These are phyloP conservation scores for Tyria jacobaeae DNA, from an alignment of 2,888 invertebrate species.

Conservation along the genomic window DNA sequence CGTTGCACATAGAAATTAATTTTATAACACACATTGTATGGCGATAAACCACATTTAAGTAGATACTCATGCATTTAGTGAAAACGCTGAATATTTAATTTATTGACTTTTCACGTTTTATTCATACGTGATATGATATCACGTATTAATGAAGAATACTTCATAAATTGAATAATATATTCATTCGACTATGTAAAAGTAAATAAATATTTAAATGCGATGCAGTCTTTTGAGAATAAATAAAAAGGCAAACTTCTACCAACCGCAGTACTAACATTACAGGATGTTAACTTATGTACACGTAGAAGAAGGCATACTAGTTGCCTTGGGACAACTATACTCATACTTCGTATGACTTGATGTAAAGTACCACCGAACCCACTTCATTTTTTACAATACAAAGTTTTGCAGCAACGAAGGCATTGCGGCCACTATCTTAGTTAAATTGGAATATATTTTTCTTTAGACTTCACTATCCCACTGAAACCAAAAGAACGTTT, in stretches of 20 bases:
- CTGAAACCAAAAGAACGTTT: constrained; percentile 63
- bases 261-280: constrained; percentile 29
- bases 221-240: constrained; percentile 13
- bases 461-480: constrained; percentile 32
- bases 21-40: background rate
- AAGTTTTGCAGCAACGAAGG: constrained; percentile 58
- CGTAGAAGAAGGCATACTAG: constrained; percentile 14
- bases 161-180: no score
- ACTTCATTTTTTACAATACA: constrained; percentile 50
- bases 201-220: constrained; percentile 1
- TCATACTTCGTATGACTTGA: constrained; percentile 29
- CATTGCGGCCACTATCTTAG: constrained; percentile 55
- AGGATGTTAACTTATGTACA: constrained; percentile 25
- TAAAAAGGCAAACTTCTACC: constrained; percentile 23
- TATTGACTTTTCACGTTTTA: no score
- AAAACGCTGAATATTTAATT: background rate
- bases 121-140: no score
- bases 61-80: background rate
- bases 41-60: background rate
- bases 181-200: no score
- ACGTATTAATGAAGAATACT: no score
- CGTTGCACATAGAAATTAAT: no score
- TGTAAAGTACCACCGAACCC: constrained; percentile 29
- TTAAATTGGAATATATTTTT: constrained; percentile 62
- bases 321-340: constrained; percentile 33